Evolutionary conservation across 2,888 invertebrate genomes (phyloP).

Genomic region (Tanaodytes sp.): DNA sequence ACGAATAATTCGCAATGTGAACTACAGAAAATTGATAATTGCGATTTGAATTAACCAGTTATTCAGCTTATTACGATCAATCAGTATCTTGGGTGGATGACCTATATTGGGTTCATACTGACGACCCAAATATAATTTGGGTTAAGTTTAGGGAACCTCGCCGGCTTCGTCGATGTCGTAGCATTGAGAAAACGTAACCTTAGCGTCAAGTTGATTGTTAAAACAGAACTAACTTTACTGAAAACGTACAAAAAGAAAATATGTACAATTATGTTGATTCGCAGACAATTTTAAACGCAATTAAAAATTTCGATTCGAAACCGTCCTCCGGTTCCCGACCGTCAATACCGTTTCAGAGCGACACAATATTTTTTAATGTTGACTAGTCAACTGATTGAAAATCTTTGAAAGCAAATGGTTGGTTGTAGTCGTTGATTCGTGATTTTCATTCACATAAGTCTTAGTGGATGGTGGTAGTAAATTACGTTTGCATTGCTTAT

Average conservation of each 20-base stretch:
- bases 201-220: too few species aligned
- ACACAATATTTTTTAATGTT: too few species aligned
- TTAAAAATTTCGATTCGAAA: too few species aligned
- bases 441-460: slow-evolving; percentile 38
- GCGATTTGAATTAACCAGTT: background rate
- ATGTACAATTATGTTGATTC: too few species aligned
- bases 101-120: slow-evolving; percentile 5
- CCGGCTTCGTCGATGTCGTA: background rate
- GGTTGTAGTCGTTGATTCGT: slow-evolving; percentile 46
- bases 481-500: slow-evolving; percentile 60
- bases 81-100: slow-evolving; percentile 11
- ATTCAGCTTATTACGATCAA: slow-evolving; percentile 9
- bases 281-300: too few species aligned
- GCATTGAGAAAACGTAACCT: too few species aligned
- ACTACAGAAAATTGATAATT: background rate
- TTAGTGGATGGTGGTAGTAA: slow-evolving; percentile 49
- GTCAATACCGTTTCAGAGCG: too few species aligned
- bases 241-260: too few species aligned
- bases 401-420: slow-evolving; percentile 41
- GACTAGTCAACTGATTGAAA: slow-evolving; percentile 29
- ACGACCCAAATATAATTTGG: slow-evolving; percentile 1
- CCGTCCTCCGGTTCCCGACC: too few species aligned
- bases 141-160: slow-evolving; percentile 10
- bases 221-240: too few species aligned
- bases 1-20: background rate